Percentiles rank a stretch among this genome's conserved stretches.
phyloP scores from a whole-genome alignment of 2,797 vertebrate species.

The Dicrostonyx torquatus region DNA sequence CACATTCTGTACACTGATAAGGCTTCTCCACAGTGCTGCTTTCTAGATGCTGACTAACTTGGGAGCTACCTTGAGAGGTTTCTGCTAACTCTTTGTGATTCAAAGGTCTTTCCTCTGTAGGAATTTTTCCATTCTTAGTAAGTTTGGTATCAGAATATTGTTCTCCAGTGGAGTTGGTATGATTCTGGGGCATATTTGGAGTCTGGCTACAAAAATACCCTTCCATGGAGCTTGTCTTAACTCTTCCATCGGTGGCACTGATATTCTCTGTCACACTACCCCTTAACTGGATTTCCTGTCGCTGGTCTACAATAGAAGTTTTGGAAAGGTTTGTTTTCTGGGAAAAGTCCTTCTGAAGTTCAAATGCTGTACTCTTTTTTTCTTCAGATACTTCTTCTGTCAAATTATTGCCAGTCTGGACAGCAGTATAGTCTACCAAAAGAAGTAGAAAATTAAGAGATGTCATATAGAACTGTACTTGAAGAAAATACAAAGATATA shows the following conservation, averaged over 20 bases:
- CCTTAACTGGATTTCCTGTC: constrained; percentile 29
- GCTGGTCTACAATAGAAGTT: constrained; percentile 22
- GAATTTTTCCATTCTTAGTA: constrained; percentile 50
- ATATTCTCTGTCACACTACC: constrained; percentile 41
- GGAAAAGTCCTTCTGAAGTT: constrained; percentile 53
- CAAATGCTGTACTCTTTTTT: constrained; percentile 56
- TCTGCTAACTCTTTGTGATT: constrained; percentile 65
- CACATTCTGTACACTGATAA: constrained; percentile 69
- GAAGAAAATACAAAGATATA: constrained; percentile 6
- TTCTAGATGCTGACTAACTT: constrained; percentile 53
- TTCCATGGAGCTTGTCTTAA: neutral
- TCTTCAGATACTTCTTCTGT: constrained; percentile 61
- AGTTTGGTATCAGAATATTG: constrained; percentile 33
- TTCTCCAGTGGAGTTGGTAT: neutral
- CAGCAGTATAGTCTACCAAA: constrained; percentile 61
- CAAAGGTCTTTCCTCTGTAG: constrained; percentile 39
- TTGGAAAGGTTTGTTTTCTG: constrained; percentile 63
- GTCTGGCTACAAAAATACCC: constrained; percentile 40
- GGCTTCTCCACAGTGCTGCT: constrained; percentile 62
- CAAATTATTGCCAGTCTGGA: constrained; percentile 63
- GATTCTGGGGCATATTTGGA: neutral
- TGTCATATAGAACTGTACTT: constrained; percentile 23
- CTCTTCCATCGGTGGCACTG: neutral
- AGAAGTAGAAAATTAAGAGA: constrained; percentile 61
- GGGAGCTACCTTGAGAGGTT: constrained; percentile 54